These are phyloP conservation scores for Seira ritae DNA, from an alignment of 2,888 invertebrate species.

Conservation along the genomic window DNA sequence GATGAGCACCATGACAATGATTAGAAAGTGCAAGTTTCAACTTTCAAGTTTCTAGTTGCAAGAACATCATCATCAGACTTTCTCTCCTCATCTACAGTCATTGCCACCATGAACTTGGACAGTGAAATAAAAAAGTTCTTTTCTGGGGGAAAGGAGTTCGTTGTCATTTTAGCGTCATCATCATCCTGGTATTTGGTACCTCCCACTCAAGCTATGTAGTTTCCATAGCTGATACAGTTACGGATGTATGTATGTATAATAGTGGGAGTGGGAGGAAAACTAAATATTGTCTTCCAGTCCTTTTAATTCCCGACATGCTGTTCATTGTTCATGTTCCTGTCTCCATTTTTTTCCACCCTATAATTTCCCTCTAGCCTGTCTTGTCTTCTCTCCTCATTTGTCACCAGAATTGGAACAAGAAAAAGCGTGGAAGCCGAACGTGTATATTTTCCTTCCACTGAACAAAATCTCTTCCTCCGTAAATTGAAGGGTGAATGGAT, in stretches of 20 bases:
- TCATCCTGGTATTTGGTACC: not conserved
- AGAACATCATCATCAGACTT: conserved; percentile 7
- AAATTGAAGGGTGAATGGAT: conserved; percentile 1
- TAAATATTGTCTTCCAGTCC: conserved; percentile 54
- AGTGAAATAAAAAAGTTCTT: not conserved
- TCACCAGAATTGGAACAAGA: not conserved
- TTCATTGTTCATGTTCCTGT: not conserved
- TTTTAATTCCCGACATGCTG: conserved; percentile 35
- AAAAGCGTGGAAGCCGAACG: too few species aligned
- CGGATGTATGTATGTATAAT: too few species aligned
- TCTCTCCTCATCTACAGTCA: too few species aligned
- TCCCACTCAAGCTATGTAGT: too few species aligned
- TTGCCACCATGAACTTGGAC: not conserved
- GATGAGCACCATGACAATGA: conserved; percentile 1
- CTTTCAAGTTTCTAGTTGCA: too few species aligned
- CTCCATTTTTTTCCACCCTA: conserved; percentile 15
- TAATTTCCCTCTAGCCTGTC: not conserved
- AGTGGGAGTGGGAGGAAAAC: conserved; percentile 22
- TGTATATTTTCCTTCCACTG: too few species aligned
- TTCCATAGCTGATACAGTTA: conserved; percentile 21
- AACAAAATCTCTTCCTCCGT: too few species aligned
- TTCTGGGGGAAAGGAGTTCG: not conserved
- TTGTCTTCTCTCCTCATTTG: conserved; percentile 8
- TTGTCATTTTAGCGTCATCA: not conserved
- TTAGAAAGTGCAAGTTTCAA: conserved; percentile 1